These are phyloP conservation scores for Exephanes ischioxanthus DNA, from an alignment of 2,888 invertebrate genomes.

Conservation along the genomic window DNA sequence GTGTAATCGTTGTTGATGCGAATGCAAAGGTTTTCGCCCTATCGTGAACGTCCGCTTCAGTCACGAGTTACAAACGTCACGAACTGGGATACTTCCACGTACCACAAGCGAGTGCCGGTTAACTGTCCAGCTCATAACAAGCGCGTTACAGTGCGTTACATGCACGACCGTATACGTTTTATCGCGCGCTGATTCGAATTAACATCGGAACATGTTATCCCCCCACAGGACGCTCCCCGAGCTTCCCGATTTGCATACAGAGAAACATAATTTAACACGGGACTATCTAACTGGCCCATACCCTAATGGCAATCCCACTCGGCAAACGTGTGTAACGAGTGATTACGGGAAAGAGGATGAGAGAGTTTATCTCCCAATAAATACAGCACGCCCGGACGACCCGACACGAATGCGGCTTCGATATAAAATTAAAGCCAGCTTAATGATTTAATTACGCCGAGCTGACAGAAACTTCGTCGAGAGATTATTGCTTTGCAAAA, in stretches of 20 bases:
- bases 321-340: neutral
- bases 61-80: slow-evolving; percentile 51
- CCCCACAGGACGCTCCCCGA: neutral
- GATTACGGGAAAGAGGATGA: slow-evolving; percentile 23
- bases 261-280: slow-evolving; percentile 34
- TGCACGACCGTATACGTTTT: slow-evolving; percentile 46
- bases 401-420: slow-evolving; percentile 32
- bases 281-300: slow-evolving; percentile 17
- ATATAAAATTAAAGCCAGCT: slow-evolving; percentile 26
- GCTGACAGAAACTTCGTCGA: slow-evolving; percentile 12
- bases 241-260: slow-evolving; percentile 51
- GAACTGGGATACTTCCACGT: slow-evolving; percentile 46
- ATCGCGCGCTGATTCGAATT: slow-evolving; percentile 43
- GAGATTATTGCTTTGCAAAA: slow-evolving; percentile 34
- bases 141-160: slow-evolving; percentile 29
- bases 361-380: slow-evolving; percentile 44
- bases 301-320: slow-evolving; percentile 28
- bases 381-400: slow-evolving; percentile 23
- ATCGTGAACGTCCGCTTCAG: slow-evolving; percentile 27
- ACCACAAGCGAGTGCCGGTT: slow-evolving; percentile 12
- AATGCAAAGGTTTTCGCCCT: slow-evolving; percentile 15
- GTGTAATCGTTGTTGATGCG: slow-evolving; percentile 27
- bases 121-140: neutral
- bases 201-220: slow-evolving; percentile 53
- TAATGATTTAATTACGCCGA: neutral